These are phyloP conservation scores for Cryptotis parvus DNA, from an alignment of 2,113 vertebrate species.

Conservation along the genomic window DNA sequence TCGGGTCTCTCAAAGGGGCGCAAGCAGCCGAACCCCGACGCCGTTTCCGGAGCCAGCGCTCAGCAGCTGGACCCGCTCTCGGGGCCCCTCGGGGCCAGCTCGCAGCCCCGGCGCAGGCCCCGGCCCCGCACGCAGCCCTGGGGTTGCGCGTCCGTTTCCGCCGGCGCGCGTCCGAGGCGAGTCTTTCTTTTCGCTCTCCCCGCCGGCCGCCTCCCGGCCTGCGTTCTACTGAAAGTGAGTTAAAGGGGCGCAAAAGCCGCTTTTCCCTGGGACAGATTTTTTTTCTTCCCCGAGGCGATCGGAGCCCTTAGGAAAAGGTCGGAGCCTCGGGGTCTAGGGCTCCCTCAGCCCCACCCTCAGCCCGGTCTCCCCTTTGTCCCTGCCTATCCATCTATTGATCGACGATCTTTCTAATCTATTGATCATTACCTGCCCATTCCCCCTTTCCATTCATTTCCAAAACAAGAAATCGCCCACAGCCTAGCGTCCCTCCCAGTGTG, in stretches of 20 bases:
- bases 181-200: not conserved
- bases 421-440: conserved; percentile 34
- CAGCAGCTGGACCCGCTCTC: not conserved
- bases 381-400: not conserved
- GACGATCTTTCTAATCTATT: not conserved
- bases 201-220: not conserved
- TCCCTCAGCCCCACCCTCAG: not conserved
- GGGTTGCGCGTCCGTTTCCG: not conserved
- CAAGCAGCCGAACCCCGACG: accelerated
- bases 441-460: conserved; percentile 1
- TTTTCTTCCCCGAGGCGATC: not conserved
- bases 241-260: not conserved
- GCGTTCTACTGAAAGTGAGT: conserved; percentile 33
- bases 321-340: not conserved
- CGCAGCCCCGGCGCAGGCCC: not conserved
- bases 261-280: not conserved
- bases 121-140: not conserved
- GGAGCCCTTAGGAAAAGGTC: not conserved
- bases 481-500: not conserved
- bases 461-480: not conserved
- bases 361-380: not conserved
- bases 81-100: not conserved
- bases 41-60: not conserved
- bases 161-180: not conserved
- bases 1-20: not conserved